A percentile compares a stretch with the other conserved stretches of the same genome.
phyloP scores from a whole-genome alignment of 2,888 invertebrate species.

The Eurytoma californica region DNA sequence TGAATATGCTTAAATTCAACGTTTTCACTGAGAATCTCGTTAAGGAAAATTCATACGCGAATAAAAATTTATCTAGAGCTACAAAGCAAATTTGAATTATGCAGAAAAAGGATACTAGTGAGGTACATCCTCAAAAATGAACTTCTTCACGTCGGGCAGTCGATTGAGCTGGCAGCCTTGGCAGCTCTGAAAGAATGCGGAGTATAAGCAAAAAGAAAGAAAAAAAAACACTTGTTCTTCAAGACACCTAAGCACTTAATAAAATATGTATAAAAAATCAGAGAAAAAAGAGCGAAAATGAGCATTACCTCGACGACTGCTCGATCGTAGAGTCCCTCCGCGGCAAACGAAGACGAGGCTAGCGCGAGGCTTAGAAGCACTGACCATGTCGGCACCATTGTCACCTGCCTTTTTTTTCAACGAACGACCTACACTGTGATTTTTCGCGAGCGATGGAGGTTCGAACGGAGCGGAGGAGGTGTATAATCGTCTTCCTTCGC shows the following conservation, averaged over 20 bases:
- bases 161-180: slow-evolving; percentile 82
- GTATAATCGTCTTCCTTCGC: not conserved
- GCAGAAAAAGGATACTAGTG: slow-evolving; percentile 77
- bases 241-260: not conserved
- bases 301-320: slow-evolving; percentile 49
- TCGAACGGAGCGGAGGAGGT: not conserved
- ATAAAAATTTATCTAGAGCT: not conserved
- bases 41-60: slow-evolving; percentile 45
- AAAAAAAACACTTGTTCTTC: not conserved
- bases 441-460: not conserved
- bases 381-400: slow-evolving; percentile 21
- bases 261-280: not conserved
- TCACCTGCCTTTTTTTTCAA: not conserved
- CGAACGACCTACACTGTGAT: not conserved
- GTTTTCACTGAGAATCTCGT: slow-evolving; percentile 60
- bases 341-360: not conserved
- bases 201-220: not conserved
- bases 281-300: not conserved
- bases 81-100: not conserved
- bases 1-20: slow-evolving; percentile 82
- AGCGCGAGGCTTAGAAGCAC: not conserved
- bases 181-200: slow-evolving; percentile 78
- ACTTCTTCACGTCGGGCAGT: slow-evolving; percentile 81
- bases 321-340: slow-evolving; percentile 22
- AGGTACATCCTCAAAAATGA: slow-evolving; percentile 83